phyloP scores from a whole-genome alignment of 2,113 vertebrate species.

The Ochotona princeps region DNA sequence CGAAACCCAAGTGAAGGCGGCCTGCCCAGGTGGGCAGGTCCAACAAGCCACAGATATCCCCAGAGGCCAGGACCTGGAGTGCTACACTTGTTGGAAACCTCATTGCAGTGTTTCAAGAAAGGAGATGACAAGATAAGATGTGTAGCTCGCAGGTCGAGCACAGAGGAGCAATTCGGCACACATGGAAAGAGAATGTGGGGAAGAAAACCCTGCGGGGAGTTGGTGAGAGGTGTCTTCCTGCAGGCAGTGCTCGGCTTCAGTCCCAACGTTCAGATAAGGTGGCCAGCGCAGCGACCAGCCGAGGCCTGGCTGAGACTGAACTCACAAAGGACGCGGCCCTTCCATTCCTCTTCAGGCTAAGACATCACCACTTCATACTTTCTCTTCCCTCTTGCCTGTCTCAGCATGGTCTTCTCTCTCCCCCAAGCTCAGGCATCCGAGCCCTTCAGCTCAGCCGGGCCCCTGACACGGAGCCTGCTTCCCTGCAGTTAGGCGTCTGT shows the following conservation, averaged over 20 bases:
- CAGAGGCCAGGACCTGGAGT: not conserved
- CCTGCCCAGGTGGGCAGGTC: too few species aligned
- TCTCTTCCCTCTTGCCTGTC: not conserved
- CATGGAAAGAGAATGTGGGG: not conserved
- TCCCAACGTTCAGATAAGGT: not conserved
- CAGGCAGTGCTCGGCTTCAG: not conserved
- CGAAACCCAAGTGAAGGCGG: not conserved
- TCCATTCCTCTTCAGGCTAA: not conserved
- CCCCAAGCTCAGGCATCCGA: not conserved
- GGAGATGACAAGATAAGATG: not conserved
- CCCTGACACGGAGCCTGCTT: not conserved
- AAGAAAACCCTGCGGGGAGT: not conserved
- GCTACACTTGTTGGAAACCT: too few species aligned
- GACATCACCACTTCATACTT: not conserved
- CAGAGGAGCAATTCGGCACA: not conserved
- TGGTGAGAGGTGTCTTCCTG: not conserved
- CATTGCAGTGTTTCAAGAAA: not conserved
- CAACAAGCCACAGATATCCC: rapidly evolving
- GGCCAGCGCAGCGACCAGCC: not conserved
- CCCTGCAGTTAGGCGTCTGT: not conserved
- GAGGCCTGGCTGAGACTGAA: not conserved
- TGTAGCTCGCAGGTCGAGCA: not conserved
- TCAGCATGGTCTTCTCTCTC: not conserved
- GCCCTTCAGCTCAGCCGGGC: not conserved
- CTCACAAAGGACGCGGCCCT: not conserved